These are phyloP conservation scores for Phytoseiulus persimilis DNA, from an alignment of 2,888 invertebrate genomes.

Conservation along the genomic window DNA sequence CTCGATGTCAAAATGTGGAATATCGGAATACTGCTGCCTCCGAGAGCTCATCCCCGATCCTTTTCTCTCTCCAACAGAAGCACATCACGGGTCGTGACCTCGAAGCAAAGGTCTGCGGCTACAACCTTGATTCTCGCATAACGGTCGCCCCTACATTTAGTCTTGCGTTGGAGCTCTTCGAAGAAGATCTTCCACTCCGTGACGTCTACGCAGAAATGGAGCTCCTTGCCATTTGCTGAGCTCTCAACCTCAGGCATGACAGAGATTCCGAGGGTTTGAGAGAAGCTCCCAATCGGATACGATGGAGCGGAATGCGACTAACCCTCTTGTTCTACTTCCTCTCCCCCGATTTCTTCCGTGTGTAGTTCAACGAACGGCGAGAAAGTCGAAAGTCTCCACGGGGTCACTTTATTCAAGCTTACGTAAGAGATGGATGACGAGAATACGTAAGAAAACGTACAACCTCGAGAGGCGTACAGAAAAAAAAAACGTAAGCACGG, in stretches of 20 bases:
- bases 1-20: background rate
- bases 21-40: no score
- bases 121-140: slow-evolving; percentile 19
- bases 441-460: background rate
- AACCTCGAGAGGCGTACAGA: background rate
- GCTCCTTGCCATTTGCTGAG: background rate
- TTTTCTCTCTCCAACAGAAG: background rate
- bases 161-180: slow-evolving; percentile 23
- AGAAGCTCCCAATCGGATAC: background rate
- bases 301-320: background rate
- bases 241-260: background rate
- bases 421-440: background rate
- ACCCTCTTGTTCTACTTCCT: background rate
- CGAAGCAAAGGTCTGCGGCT: slow-evolving; percentile 17
- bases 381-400: background rate
- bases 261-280: no score
- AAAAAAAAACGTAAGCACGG: background rate
- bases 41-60: background rate
- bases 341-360: background rate
- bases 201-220: slow-evolving; percentile 26
- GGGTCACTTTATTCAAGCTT: background rate
- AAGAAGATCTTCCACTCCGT: background rate
- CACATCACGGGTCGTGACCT: slow-evolving; percentile 34
- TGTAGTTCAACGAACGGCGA: background rate
- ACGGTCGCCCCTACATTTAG: slow-evolving; percentile 34